Conservation (phyloP, 2,113 vertebrate genomes). For the Calidris pugnax region DNA sequence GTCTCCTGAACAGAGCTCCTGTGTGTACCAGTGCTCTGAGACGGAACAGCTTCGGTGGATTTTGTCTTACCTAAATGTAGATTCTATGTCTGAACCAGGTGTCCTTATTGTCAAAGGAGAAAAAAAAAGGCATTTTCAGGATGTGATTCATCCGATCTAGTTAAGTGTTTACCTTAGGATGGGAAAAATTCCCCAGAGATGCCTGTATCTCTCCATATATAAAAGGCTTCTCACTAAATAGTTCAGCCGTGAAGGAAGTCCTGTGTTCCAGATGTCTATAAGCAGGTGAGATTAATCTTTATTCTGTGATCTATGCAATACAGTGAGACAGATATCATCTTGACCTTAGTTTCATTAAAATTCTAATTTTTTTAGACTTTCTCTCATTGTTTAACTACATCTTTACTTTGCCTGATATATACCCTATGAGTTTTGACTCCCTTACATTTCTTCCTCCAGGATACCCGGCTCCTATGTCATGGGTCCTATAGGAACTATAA, state of each 20-base stretch:
- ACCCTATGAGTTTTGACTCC: not conserved
- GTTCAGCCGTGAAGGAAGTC: not conserved
- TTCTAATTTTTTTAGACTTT: not conserved
- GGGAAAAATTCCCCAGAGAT: not conserved
- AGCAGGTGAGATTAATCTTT: not conserved
- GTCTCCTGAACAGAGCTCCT: not conserved
- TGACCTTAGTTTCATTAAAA: not conserved
- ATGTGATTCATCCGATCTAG: not conserved
- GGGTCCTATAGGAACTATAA: not conserved
- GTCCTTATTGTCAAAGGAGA: not conserved
- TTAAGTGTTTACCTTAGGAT: not conserved
- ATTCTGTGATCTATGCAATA: not conserved
- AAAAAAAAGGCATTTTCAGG: not conserved
- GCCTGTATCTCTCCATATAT: not conserved
- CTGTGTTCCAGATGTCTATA: not conserved
- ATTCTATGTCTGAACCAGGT: not conserved
- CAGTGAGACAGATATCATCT: not conserved
- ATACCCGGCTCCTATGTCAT: not conserved
- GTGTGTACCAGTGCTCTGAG: not conserved
- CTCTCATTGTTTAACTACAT: not conserved
- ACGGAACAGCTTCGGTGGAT: not conserved
- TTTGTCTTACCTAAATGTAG: not conserved
- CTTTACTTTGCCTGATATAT: not conserved
- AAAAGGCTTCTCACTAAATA: not conserved
- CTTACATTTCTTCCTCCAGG: not conserved